phyloP scores from a whole-genome alignment of 2,797 vertebrate species.

The Coluber constrictor region DNA sequence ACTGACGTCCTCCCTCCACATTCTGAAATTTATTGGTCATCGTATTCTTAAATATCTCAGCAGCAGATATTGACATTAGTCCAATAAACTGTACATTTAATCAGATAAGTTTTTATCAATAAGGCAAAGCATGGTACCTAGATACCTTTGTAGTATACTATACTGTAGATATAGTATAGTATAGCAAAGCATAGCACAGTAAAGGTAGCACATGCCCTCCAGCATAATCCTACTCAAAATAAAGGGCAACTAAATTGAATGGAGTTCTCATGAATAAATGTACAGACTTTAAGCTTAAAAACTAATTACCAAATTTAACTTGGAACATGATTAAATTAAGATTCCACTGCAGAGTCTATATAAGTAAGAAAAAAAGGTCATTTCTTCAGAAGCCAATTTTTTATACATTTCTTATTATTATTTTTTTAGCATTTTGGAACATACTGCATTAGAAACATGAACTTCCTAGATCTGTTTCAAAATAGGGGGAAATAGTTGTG shows the following conservation, averaged over 20 bases:
- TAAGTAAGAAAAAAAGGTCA: not conserved
- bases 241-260: not conserved
- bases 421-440: not conserved
- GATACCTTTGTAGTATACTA: not conserved
- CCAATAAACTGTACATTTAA: constrained; percentile 7
- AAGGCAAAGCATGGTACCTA: not conserved
- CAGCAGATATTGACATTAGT: constrained; percentile 1
- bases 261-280: not conserved
- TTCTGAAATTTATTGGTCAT: constrained; percentile 30
- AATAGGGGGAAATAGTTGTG: not conserved
- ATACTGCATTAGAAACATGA: not conserved
- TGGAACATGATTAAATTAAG: not conserved
- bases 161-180: not conserved
- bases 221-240: not conserved
- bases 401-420: not conserved
- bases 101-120: not conserved
- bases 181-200: not conserved
- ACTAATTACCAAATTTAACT: not conserved
- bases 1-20: constrained; percentile 6
- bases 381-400: not conserved
- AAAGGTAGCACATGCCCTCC: not conserved
- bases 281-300: not conserved
- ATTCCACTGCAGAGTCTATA: not conserved
- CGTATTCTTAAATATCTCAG: constrained; percentile 18
- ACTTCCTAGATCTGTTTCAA: not conserved